Percentiles rank a stretch among this genome's conserved stretches.
These are phyloP conservation scores for Oncorhynchus masou DNA, from an alignment of 2,113 vertebrate species.

Conservation along the genomic window DNA sequence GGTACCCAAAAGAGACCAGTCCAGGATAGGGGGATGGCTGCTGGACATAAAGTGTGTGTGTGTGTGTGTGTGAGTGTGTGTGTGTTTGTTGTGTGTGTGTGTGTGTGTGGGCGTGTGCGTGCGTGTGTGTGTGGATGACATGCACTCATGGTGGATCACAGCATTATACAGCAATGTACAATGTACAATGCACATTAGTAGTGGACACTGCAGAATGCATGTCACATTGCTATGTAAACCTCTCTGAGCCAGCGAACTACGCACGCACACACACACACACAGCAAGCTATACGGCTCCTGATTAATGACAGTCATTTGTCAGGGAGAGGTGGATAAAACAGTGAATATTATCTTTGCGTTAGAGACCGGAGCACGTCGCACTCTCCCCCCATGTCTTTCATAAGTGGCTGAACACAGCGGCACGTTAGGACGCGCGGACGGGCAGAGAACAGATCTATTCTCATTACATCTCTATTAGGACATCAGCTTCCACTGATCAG, in stretches of 20 bases:
- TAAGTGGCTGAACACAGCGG: conserved; percentile 66
- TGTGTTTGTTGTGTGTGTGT: too few relatives aligned
- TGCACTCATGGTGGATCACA: too few relatives aligned
- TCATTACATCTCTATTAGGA: conserved; percentile 73
- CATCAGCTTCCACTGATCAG: conserved; percentile 71
- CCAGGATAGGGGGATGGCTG: too few relatives aligned
- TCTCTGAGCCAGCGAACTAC: too few relatives aligned
- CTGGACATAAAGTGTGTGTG: neutral
- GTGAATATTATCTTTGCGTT: conserved; percentile 75
- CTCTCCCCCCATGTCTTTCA: conserved; percentile 64
- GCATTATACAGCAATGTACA: too few relatives aligned
- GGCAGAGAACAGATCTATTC: conserved; percentile 66
- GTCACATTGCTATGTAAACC: too few relatives aligned
- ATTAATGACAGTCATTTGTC: conserved; percentile 76
- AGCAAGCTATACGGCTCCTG: conserved; percentile 42
- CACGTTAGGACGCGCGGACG: conserved; percentile 49
- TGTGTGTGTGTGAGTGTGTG: too few relatives aligned
- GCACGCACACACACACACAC: neutral
- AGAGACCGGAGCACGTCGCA: conserved; percentile 56
- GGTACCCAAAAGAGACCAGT: neutral
- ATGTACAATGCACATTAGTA: too few relatives aligned
- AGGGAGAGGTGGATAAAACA: conserved; percentile 71
- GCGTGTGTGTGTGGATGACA: too few relatives aligned
- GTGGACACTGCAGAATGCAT: too few relatives aligned
- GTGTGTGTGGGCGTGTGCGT: too few relatives aligned